phyloP scores from a whole-genome alignment of 2,888 invertebrate genomes.

The Trimorus sp. region DNA sequence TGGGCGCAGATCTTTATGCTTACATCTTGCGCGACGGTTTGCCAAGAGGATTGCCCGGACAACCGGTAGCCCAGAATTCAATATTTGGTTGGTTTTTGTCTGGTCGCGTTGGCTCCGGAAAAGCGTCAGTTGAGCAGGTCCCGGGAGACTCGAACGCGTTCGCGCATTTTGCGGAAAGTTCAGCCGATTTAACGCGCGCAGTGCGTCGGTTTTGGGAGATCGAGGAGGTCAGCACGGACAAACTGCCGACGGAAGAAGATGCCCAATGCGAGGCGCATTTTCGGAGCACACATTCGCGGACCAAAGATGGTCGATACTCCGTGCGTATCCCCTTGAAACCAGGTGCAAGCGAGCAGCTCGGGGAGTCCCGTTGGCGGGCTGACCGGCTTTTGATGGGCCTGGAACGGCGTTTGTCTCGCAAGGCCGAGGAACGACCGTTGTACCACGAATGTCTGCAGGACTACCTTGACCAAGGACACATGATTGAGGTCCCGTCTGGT shows the following conservation, averaged over 20 bases:
- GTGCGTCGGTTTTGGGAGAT: too few species aligned
- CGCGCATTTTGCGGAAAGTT: too few species aligned
- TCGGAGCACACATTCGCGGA: neutral
- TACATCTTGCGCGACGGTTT: neutral
- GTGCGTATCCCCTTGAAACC: neutral
- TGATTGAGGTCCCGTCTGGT: neutral
- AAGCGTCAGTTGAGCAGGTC: neutral
- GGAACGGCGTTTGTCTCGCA: neutral
- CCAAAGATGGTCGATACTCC: neutral
- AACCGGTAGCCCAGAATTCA: neutral
- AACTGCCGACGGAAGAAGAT: too few species aligned
- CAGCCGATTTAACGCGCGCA: too few species aligned
- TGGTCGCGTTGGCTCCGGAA: neutral
- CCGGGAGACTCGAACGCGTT: neutral
- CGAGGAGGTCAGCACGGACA: too few species aligned
- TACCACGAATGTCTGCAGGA: neutral
- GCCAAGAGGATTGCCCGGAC: neutral
- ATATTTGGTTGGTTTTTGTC: neutral
- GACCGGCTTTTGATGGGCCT: neutral
- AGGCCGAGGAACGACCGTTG: neutral
- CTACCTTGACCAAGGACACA: neutral
- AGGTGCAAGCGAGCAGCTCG: neutral
- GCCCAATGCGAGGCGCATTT: neutral
- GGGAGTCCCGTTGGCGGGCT: neutral
- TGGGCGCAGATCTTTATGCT: neutral